Conservation (phyloP, 2,113 vertebrate species). For the Naja naja region DNA sequence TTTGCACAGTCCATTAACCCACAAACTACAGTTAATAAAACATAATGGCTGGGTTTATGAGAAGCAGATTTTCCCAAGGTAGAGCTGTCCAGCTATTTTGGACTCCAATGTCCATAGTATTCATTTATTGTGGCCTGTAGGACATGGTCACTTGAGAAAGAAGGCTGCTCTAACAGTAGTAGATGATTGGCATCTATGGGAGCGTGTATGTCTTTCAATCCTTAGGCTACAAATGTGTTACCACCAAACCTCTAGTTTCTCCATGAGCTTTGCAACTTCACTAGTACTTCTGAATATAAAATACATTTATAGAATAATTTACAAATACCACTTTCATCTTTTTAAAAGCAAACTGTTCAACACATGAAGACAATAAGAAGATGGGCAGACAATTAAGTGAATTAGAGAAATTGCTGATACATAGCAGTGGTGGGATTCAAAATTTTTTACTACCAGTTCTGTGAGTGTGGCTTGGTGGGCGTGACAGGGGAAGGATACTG, state of each 20-base stretch:
- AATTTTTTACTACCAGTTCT: too few relatives aligned
- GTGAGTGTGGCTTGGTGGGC: too few relatives aligned
- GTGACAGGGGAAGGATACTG: too few relatives aligned
- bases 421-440: background rate
- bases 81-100: background rate
- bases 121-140: background rate
- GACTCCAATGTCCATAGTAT: background rate
- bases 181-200: background rate
- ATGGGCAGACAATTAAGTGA: background rate
- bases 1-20: background rate
- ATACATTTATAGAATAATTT: background rate
- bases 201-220: background rate
- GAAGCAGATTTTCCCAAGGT: background rate
- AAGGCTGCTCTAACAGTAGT: background rate
- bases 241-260: background rate
- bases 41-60: background rate
- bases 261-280: background rate
- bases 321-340: background rate
- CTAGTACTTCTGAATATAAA: background rate
- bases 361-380: background rate
- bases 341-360: background rate
- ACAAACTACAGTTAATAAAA: background rate
- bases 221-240: background rate
- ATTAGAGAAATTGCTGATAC: background rate
- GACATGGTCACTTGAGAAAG: background rate